Conservation (phyloP, 1,140 invertebrate species). For the Sipha flava region DNA sequence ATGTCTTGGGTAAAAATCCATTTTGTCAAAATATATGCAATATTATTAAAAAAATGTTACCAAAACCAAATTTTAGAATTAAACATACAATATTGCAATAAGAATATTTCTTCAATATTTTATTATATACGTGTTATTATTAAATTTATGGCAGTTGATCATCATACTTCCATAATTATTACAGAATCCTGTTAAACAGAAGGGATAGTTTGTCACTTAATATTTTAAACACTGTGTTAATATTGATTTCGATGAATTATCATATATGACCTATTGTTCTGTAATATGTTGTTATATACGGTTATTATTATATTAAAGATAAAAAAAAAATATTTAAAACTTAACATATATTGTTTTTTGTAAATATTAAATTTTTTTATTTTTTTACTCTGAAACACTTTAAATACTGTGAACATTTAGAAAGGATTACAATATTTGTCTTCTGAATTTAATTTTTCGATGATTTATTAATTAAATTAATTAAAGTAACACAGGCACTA, state of each 20-base stretch:
- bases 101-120: too few species aligned
- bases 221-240: not conserved
- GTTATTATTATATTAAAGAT: not conserved
- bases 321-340: not conserved
- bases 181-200: not conserved
- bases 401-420: not conserved
- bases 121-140: too few species aligned
- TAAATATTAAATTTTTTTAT: not conserved
- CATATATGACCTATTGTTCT: not conserved
- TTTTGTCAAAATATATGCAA: too few species aligned
- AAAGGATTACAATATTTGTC: not conserved
- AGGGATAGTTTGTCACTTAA: not conserved
- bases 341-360: not conserved
- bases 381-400: not conserved
- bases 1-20: too few species aligned
- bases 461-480: not conserved
- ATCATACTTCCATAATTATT: not conserved
- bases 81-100: too few species aligned
- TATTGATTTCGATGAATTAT: not conserved
- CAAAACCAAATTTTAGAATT: too few species aligned
- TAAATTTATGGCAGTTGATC: too few species aligned
- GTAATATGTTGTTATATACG: not conserved
- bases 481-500: not conserved
- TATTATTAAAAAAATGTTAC: too few species aligned
- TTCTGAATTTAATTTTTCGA: not conserved